Conservation (phyloP, 1,140 invertebrate genomes). For the Drosophila nannoptera region DNA sequence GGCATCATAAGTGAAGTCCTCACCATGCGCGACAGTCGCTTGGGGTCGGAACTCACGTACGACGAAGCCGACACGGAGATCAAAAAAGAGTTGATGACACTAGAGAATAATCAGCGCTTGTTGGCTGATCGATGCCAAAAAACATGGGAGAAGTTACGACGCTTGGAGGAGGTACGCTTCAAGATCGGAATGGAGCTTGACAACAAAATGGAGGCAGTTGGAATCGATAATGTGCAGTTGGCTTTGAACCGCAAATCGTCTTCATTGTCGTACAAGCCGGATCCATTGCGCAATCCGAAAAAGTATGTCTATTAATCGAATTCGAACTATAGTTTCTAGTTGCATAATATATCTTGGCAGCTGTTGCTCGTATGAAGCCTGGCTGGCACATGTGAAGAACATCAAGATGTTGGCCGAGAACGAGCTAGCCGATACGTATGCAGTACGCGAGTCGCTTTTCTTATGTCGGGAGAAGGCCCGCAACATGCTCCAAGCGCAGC, state of each 20-base stretch:
- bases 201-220: constrained; percentile 88
- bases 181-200: constrained; percentile 88
- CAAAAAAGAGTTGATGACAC: constrained; percentile 88
- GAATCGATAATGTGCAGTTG: constrained; percentile 89
- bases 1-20: constrained; percentile 89
- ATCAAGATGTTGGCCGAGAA: constrained; percentile 87
- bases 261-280: constrained; percentile 89
- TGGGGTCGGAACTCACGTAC: constrained; percentile 88
- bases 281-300: constrained; percentile 86
- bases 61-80: constrained; percentile 91
- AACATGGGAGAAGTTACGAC: constrained; percentile 91
- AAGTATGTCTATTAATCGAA: constrained; percentile 80
- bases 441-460: constrained; percentile 87
- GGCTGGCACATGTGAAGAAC: constrained; percentile 88
- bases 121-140: constrained; percentile 87
- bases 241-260: constrained; percentile 86
- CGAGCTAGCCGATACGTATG: constrained; percentile 86
- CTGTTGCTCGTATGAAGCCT: constrained; percentile 86
- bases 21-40: constrained; percentile 88
- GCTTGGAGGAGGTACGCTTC: constrained; percentile 88
- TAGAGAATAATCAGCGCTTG: constrained; percentile 87
- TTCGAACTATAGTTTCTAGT: not conserved
- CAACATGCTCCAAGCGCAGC: constrained; percentile 89
- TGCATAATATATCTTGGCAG: constrained; percentile 58
- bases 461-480: constrained; percentile 86